Base-by-base conservation (phyloP, 2,113 vertebrate species). In the Actenoides lindsayi region DNA sequence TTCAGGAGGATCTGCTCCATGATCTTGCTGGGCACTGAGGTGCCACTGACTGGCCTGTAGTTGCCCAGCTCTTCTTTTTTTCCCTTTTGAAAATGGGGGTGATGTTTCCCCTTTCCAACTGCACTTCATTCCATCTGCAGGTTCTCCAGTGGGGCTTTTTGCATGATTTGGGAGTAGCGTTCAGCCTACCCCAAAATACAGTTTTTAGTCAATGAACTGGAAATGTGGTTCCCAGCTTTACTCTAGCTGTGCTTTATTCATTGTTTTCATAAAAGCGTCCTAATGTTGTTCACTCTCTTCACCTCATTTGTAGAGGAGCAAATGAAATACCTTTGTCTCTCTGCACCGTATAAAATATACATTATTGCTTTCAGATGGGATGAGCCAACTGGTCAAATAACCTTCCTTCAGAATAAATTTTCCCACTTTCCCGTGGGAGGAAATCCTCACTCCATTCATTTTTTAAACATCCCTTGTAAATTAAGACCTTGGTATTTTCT, bases 401-500 rank as follows among this genome's bases (percentile, higher is more conserved):
- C 86, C 51, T 90, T 50, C 11, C 76, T 67, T 86, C 71, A 51
- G 68, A 83, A 79, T 62, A 50, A 73, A 65, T 30, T 65, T 42
- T 37, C 37, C 44, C 13, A 1, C 51, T 69, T 68, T 21, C 54
- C 63, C 30, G 9, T 10, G 56, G 79, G 71, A 77, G 44, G 54
- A 86, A 94, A 93, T 81, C 60, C 71, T 75, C 71, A 15, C 50
- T 93, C 82, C 37, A 63, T 92, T 93, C 75, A 77, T 92, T 90
- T 85, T 93, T 95, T 73, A 83, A 94, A 70, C 75, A 80, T 74
- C 50, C 48, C 39, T 67, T 86, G 71, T 90, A 90, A 96, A 96
- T 94, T 56, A 93, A 96, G 93, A 94, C 83, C 48, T 88, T 28
- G 42, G 64, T 92, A 8, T 86, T 96, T 91, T 83, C 68, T 90